A percentile compares a stretch with the other conserved stretches of the same genome.
These are phyloP conservation scores for Microcebus ravelobensis DNA, from an alignment of 2,113 vertebrate genomes.

Conservation along the genomic window DNA sequence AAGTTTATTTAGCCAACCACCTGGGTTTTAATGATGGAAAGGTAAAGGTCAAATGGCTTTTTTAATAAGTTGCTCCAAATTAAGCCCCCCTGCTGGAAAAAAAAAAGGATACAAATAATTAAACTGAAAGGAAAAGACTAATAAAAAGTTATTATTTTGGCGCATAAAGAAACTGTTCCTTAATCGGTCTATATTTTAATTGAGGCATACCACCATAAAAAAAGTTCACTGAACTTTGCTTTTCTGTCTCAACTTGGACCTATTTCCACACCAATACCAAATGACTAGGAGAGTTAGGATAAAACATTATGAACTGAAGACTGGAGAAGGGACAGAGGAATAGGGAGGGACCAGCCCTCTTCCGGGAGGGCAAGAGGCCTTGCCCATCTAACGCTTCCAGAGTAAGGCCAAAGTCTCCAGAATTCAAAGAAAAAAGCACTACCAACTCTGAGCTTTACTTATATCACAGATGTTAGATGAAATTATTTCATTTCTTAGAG, in stretches of 20 bases:
- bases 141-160: slow-evolving; percentile 35
- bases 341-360: background rate
- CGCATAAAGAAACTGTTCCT: slow-evolving; percentile 34
- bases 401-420: background rate
- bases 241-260: slow-evolving; percentile 37
- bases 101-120: background rate
- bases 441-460: slow-evolving; percentile 1
- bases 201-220: background rate
- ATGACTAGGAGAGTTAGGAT: background rate
- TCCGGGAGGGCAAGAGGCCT: background rate
- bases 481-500: background rate
- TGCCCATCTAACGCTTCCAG: background rate
- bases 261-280: background rate
- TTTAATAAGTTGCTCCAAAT: slow-evolving; percentile 45
- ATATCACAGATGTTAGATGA: background rate
- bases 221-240: slow-evolving; percentile 11
- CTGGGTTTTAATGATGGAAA: slow-evolving; percentile 51
- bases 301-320: background rate
- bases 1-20: slow-evolving; percentile 38
- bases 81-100: background rate
- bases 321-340: background rate
- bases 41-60: slow-evolving; percentile 35
- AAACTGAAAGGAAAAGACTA: slow-evolving; percentile 48
- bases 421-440: background rate
- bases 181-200: slow-evolving; percentile 47